Base-by-base conservation (phyloP, 2,113 vertebrate species). In the Tragelaphus strepsiceros region DNA sequence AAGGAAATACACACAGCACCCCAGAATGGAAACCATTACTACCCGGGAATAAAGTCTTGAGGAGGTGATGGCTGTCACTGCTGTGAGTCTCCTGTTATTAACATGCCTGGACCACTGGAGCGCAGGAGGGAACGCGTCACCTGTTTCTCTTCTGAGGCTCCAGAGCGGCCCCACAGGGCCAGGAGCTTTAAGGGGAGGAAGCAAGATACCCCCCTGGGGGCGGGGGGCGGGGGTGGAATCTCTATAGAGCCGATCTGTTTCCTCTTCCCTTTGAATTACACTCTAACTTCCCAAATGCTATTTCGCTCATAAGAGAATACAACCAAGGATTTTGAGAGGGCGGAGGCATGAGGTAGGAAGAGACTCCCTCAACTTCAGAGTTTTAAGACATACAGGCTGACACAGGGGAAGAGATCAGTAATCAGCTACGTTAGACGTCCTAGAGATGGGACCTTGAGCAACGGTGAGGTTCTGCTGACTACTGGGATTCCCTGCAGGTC, bases 1-100 rank as follows among this genome's bases (percentile, higher is more conserved):
- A 95, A 92, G 62, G 77, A 95, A 95, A 95, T n/a, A 30, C 46
- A 96, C 22, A 94, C 51, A 54, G 13, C 81, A 59, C 43, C 54
- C n/a, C 62, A 59, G 64, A 96, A 88, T 16, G n/a, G 62, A 77
- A 96, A 77, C 39, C 83, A 51, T 64, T 46, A 84, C 78, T 39
- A 81, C 54, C 80, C 28, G 16, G 21, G 53, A 92, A 92, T 64
- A 87, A 90, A 95, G n/a, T 5, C 84, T 81, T 90, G 24, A 16
- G 49, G 49, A 88, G 81, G 53, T 53, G 74, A 58, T 22, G 22
- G 46, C 17, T 78, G 54, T 80, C 46, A 64, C 28, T 83, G 54
- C 43, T 49, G 2, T 22, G 71, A 93, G 49, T 58, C 46, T 95
- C 62, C 28, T 11, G 32, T 43, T 92, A 59, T 39, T 51, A 81